Percentiles rank a stretch among this genome's conserved stretches.
Evolutionary conservation across 2,797 vertebrate species (phyloP).

Genomic region (Hybognathus amarus): DNA sequence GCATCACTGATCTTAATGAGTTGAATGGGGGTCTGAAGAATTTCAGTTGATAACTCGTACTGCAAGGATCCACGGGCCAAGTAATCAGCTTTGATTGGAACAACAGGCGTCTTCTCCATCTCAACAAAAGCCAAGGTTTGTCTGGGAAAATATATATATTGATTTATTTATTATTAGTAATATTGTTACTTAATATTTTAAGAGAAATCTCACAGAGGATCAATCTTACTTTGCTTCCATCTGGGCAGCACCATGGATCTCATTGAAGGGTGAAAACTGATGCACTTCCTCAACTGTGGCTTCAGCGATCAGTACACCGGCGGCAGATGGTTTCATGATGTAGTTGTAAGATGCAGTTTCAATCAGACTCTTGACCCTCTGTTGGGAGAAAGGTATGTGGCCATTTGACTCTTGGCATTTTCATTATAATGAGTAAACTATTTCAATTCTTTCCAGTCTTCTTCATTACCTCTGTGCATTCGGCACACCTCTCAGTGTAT

Average conservation of each 20-base stretch:
- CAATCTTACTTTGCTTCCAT: slow-evolving; percentile 82
- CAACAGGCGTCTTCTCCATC: slow-evolving; percentile 50
- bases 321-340: slow-evolving; percentile 74
- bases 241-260: slow-evolving; percentile 78
- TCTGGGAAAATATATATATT: slow-evolving; percentile 63
- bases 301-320: slow-evolving; percentile 75
- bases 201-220: not conserved
- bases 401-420: not conserved
- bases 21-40: slow-evolving; percentile 74
- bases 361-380: slow-evolving; percentile 77
- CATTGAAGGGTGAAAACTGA: slow-evolving; percentile 82
- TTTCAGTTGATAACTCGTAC: slow-evolving; percentile 78
- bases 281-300: slow-evolving; percentile 78
- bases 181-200: too few relatives aligned
- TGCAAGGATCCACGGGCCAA: slow-evolving; percentile 76
- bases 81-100: slow-evolving; percentile 71
- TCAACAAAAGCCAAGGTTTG: slow-evolving; percentile 77
- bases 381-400: not conserved
- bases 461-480: slow-evolving; percentile 76
- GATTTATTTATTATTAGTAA: not conserved
- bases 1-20: slow-evolving; percentile 68
- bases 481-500: slow-evolving; percentile 71
- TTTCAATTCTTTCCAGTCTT: not conserved
- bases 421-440: not conserved
- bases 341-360: slow-evolving; percentile 79